phyloP scores from a whole-genome alignment of 1,140 invertebrate species.

The Patella vulgata region DNA sequence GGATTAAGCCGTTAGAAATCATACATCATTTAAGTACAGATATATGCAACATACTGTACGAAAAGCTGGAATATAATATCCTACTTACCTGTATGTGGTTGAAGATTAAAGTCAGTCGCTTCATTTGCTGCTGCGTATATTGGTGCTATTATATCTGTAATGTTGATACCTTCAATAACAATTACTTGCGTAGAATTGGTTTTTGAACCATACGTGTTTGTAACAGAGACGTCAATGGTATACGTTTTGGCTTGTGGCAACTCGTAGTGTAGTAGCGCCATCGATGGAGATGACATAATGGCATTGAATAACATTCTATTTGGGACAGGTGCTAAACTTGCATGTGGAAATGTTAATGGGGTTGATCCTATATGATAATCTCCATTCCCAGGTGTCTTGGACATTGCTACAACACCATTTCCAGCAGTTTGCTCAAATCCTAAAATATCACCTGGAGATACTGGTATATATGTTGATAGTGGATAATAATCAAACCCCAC shows the following conservation, averaged over 20 bases:
- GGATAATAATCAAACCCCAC: no score
- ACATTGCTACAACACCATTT: not conserved
- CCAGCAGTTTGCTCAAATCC: not conserved
- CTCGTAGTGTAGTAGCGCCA: constrained; percentile 22
- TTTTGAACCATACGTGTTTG: constrained; percentile 6
- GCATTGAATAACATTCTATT: constrained; percentile 20
- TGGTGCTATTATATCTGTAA: constrained; percentile 23
- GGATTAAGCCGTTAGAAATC: no score
- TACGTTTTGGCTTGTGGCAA: constrained; percentile 24
- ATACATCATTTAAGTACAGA: no score
- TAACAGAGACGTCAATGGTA: constrained; percentile 16
- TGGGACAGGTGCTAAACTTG: not conserved
- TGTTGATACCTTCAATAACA: constrained; percentile 44
- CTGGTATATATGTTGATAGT: not conserved
- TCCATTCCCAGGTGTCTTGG: not conserved
- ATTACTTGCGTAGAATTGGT: constrained; percentile 16
- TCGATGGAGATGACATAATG: constrained; percentile 19
- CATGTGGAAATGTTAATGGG: not conserved
- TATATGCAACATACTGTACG: no score
- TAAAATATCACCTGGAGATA: constrained; percentile 15
- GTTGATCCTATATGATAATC: not conserved
- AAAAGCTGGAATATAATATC: no score
- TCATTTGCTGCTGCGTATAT: constrained; percentile 22
- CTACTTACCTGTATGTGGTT: constrained; percentile 49
- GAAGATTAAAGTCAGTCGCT: constrained; percentile 13